A percentile compares a stretch with the other conserved stretches of the same genome.
Conservation (phyloP, 1,140 invertebrate species). For the Hirudo medicinalis region DNA sequence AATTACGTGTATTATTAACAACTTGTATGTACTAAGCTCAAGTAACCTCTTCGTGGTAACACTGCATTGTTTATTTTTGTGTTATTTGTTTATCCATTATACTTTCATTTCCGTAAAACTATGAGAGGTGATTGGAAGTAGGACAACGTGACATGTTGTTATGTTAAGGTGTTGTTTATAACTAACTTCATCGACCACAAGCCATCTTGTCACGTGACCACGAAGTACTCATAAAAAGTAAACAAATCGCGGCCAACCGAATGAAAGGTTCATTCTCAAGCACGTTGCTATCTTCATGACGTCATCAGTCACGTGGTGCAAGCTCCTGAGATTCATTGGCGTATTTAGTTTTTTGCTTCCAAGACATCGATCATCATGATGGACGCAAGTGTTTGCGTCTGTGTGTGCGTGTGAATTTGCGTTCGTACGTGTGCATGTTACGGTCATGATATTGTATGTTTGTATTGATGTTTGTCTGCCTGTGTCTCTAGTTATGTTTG, state of each 20-base stretch:
- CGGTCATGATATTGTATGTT: not conserved
- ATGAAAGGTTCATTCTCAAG: not conserved
- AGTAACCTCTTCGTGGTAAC: too few species aligned
- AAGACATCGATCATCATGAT: too few species aligned
- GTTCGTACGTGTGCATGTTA: not conserved
- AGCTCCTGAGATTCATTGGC: constrained; percentile 3
- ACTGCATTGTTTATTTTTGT: too few species aligned
- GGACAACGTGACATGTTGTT: too few species aligned
- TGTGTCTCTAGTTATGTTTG: not conserved
- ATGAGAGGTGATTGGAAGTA: too few species aligned
- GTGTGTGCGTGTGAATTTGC: not conserved
- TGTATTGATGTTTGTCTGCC: not conserved
- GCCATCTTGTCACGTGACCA: not conserved
- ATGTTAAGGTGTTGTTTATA: too few species aligned
- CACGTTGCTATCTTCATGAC: constrained; percentile 13
- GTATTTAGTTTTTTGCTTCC: not conserved
- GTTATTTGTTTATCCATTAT: too few species aligned
- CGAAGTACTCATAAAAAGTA: not conserved
- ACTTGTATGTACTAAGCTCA: too few species aligned
- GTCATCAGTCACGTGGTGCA: constrained; percentile 7
- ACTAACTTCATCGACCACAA: not conserved
- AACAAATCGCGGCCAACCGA: not conserved
- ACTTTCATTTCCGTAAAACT: too few species aligned
- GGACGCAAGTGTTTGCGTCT: not conserved
- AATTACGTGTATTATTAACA: too few species aligned